phyloP scores from a whole-genome alignment of 1,140 invertebrate species.

The Catajapyx aquilonaris region DNA sequence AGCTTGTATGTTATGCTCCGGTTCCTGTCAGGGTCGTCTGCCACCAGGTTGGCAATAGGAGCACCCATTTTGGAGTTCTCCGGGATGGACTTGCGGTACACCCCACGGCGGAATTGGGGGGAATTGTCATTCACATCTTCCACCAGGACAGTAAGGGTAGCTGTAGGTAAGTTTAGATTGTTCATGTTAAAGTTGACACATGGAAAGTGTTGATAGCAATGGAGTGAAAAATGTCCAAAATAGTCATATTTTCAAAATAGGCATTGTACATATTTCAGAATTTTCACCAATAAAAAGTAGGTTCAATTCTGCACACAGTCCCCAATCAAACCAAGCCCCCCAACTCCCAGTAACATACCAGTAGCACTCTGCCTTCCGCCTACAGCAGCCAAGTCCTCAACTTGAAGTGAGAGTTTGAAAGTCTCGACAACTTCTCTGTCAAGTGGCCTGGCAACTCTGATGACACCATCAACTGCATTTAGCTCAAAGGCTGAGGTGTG shows the following conservation, averaged over 20 bases:
- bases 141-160: conserved; percentile 48
- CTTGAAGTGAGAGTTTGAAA: conserved; percentile 47
- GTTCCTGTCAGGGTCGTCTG: conserved; percentile 74
- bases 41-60: conserved; percentile 54
- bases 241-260: too few relatives aligned
- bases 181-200: not conserved
- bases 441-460: conserved; percentile 40
- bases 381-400: conserved; percentile 64
- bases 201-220: not conserved
- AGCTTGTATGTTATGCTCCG: conserved; percentile 58
- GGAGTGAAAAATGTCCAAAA: not conserved
- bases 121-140: conserved; percentile 83
- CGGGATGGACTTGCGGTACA: conserved; percentile 54
- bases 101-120: conserved; percentile 56
- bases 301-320: too few relatives aligned
- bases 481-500: conserved; percentile 44
- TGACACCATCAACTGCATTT: conserved; percentile 46
- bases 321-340: too few relatives aligned
- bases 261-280: too few relatives aligned
- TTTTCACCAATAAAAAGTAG: too few relatives aligned
- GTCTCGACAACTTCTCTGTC: conserved; percentile 69
- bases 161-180: conserved; percentile 20
- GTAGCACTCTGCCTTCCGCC: conserved; percentile 47
- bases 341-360: too few relatives aligned
- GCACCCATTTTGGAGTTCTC: conserved; percentile 76